Percentiles rank a stretch among this genome's conserved stretches.
Conservation (phyloP, 2,888 invertebrate genomes). For the Stramonita haemastoma region DNA sequence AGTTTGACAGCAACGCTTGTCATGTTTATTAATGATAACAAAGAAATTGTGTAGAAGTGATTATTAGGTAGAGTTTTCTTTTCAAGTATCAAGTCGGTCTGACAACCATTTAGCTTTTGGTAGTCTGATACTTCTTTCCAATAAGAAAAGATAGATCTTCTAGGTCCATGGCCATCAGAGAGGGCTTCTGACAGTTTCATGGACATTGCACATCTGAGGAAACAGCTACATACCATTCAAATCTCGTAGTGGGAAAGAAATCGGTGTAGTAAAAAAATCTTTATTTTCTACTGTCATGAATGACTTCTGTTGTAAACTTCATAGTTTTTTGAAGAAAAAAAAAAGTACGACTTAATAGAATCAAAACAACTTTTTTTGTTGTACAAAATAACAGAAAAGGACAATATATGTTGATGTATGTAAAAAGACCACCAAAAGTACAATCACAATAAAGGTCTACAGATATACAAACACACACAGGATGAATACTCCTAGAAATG, state of each 20-base stretch:
- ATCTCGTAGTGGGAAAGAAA: background rate
- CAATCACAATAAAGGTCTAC: conserved; percentile 30
- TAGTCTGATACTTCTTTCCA: too few relatives aligned
- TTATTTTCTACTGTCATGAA: conserved; percentile 33
- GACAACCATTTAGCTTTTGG: too few relatives aligned
- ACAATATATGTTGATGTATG: conserved; percentile 28
- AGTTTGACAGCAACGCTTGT: too few relatives aligned
- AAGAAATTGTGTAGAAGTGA: too few relatives aligned
- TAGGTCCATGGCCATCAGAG: too few relatives aligned
- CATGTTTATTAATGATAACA: too few relatives aligned
- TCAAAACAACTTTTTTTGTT: conserved; percentile 10
- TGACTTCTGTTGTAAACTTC: conserved; percentile 1
- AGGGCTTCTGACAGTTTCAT: background rate
- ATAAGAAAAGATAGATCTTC: too few relatives aligned
- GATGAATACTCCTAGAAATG: background rate
- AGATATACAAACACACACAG: conserved; percentile 17
- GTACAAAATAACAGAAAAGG: conserved; percentile 31
- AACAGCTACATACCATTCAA: conserved; percentile 5
- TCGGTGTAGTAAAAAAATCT: background rate
- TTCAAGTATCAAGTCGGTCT: too few relatives aligned
- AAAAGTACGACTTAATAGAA: conserved; percentile 9
- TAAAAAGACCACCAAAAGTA: conserved; percentile 9
- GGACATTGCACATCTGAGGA: background rate
- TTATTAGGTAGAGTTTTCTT: too few relatives aligned
- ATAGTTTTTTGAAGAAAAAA: background rate